These are phyloP conservation scores for Nansenia antarctica DNA, from an alignment of 2,113 vertebrate genomes.

Conservation along the genomic window DNA sequence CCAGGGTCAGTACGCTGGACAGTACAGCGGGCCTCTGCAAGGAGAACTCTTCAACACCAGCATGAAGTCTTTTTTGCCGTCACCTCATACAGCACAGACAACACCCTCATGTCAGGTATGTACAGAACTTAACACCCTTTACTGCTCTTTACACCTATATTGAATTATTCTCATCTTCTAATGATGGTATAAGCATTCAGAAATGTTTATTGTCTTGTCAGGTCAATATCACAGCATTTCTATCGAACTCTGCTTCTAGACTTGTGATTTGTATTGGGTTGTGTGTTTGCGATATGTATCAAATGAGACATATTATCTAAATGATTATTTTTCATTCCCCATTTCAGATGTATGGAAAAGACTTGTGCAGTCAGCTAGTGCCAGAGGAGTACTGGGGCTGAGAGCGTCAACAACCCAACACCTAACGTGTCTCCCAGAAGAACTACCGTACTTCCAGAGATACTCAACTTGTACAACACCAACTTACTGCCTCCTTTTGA, in stretches of 20 bases:
- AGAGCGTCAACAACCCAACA: slow-evolving; percentile 2
- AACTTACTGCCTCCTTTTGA: slow-evolving; percentile 58
- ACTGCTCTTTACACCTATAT: too few relatives aligned
- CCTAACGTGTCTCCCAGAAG: slow-evolving; percentile 1
- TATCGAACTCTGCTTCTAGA: neutral
- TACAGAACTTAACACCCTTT: too few relatives aligned
- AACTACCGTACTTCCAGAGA: neutral
- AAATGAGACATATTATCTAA: neutral
- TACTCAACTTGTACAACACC: neutral
- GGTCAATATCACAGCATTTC: neutral
- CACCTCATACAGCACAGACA: slow-evolving; percentile 50
- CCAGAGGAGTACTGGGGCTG: slow-evolving; percentile 69
- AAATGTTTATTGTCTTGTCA: too few relatives aligned
- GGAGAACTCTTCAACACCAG: slow-evolving; percentile 43
- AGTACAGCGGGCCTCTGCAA: slow-evolving; percentile 34
- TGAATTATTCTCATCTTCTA: too few relatives aligned
- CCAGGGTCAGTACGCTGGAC: slow-evolving; percentile 42
- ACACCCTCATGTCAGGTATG: slow-evolving; percentile 70
- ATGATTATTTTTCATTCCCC: slow-evolving; percentile 11
- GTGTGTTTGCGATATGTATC: too few relatives aligned
- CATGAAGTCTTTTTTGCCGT: slow-evolving; percentile 49
- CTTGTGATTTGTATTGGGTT: neutral
- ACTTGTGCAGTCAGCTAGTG: slow-evolving; percentile 64
- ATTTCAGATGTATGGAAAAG: slow-evolving; percentile 67
- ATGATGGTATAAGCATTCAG: too few relatives aligned